Evolutionary conservation across 2,888 invertebrate genomes (phyloP).

Genomic region (Boloria euphrosyne): DNA sequence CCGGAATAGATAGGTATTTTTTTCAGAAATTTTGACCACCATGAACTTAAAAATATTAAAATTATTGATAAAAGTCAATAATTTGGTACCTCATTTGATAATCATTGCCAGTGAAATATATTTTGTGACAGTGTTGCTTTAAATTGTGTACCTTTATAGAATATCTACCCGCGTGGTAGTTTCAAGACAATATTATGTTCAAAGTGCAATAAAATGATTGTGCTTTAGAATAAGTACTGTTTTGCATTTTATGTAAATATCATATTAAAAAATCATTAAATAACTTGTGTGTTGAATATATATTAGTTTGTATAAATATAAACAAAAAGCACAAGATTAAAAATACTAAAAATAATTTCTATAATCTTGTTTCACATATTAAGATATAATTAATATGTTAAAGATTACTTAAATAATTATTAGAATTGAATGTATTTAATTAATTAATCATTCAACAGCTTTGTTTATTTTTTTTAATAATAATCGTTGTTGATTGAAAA

Average conservation of each 20-base stretch:
- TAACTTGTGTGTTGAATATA: slow-evolving; percentile 40
- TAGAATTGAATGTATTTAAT: slow-evolving; percentile 14
- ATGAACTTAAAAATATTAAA: not conserved
- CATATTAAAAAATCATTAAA: not conserved
- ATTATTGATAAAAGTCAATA: not conserved
- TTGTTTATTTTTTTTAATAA: slow-evolving; percentile 3
- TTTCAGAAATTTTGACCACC: not conserved
- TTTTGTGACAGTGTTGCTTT: slow-evolving; percentile 2
- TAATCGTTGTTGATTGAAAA: slow-evolving; percentile 6
- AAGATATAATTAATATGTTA: not conserved
- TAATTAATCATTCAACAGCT: not conserved
- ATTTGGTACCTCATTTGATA: not conserved
- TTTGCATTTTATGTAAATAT: slow-evolving; percentile 40
- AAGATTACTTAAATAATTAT: slow-evolving; percentile 26
- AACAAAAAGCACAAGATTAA: slow-evolving; percentile 7
- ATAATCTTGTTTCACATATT: not conserved
- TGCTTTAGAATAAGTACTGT: slow-evolving; percentile 47
- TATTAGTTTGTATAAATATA: not conserved
- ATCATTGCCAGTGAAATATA: slow-evolving; percentile 11
- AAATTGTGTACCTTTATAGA: slow-evolving; percentile 4
- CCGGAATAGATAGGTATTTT: too few relatives aligned
- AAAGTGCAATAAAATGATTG: slow-evolving; percentile 58
- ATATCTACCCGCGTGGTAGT: slow-evolving; percentile 32
- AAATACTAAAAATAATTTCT: not conserved
- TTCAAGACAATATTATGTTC: slow-evolving; percentile 55